Evolutionary conservation across 2,888 invertebrate species (phyloP).

Genomic region (Monopis laevigella): DNA sequence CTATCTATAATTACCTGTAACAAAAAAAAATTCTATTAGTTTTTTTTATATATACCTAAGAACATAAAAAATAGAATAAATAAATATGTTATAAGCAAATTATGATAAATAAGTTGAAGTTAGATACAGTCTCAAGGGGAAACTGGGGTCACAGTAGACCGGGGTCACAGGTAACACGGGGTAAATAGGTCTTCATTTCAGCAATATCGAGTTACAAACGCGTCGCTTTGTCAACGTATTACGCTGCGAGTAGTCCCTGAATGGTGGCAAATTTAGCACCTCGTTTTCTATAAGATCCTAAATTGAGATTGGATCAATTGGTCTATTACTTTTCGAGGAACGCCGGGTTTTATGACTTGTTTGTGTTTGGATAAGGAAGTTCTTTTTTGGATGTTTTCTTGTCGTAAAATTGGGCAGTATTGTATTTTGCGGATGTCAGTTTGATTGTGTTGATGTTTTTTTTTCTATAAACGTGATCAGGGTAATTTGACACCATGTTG

Average conservation of each 20-base stretch:
- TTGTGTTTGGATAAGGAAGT: slow-evolving; percentile 4
- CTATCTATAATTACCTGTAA: no score
- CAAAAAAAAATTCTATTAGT: no score
- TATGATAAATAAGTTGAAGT: no score
- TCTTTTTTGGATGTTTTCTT: not conserved
- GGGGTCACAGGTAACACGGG: slow-evolving; percentile 25
- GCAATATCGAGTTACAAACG: slow-evolving; percentile 44
- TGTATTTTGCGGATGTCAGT: not conserved
- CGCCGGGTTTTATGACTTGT: slow-evolving; percentile 4
- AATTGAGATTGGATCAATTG: slow-evolving; percentile 31
- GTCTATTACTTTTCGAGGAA: slow-evolving; percentile 28
- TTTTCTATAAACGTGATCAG: no score
- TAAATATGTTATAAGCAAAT: no score
- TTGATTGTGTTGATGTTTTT: slow-evolving; percentile 6
- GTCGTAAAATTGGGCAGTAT: not conserved
- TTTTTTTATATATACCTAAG: no score
- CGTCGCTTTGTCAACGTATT: slow-evolving; percentile 38
- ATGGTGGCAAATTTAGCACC: slow-evolving; percentile 28
- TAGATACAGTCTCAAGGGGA: no score
- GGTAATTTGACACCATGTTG: no score
- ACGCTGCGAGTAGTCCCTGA: slow-evolving; percentile 29
- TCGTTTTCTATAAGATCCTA: slow-evolving; percentile 19
- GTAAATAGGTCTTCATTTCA: slow-evolving; percentile 37
- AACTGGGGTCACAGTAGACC: not conserved
- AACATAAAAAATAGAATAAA: no score